Evolutionary conservation across 2,113 vertebrate genomes (phyloP).

Genomic region (Malurus alboscapulatus): DNA sequence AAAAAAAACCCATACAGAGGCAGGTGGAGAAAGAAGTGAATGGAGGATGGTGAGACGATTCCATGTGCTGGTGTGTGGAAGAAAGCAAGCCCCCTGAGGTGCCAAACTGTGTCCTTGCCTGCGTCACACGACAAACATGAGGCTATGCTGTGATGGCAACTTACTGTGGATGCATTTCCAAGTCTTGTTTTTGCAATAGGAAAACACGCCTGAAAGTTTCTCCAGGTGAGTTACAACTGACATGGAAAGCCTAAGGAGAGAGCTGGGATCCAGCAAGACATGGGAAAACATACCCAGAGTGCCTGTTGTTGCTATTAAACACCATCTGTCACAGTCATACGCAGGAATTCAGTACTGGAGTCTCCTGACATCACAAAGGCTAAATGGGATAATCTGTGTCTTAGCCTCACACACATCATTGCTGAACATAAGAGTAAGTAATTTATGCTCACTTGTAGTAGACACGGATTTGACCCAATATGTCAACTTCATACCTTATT

Average conservation of each 20-base stretch:
- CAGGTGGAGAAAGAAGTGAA: background rate
- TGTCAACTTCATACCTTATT: background rate
- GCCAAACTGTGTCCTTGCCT: background rate
- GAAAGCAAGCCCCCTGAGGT: background rate
- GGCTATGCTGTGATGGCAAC: fast-evolving
- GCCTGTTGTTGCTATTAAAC: background rate
- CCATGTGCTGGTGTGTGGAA: background rate
- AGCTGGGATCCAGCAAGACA: background rate
- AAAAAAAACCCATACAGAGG: background rate
- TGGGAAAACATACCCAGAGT: background rate
- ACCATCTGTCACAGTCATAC: background rate
- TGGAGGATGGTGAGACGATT: background rate
- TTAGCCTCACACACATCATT: background rate
- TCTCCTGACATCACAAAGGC: background rate
- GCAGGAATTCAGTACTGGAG: background rate
- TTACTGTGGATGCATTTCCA: background rate
- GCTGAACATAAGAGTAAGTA: background rate
- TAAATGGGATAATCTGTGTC: background rate
- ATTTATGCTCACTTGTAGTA: background rate
- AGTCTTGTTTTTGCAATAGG: background rate
- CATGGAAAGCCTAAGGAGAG: background rate
- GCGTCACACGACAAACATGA: background rate
- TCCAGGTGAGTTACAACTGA: background rate
- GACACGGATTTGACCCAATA: background rate
- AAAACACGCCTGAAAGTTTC: background rate